phyloP scores from a whole-genome alignment of 1,140 invertebrate genomes.

The Drosophila pseudoananassae region DNA sequence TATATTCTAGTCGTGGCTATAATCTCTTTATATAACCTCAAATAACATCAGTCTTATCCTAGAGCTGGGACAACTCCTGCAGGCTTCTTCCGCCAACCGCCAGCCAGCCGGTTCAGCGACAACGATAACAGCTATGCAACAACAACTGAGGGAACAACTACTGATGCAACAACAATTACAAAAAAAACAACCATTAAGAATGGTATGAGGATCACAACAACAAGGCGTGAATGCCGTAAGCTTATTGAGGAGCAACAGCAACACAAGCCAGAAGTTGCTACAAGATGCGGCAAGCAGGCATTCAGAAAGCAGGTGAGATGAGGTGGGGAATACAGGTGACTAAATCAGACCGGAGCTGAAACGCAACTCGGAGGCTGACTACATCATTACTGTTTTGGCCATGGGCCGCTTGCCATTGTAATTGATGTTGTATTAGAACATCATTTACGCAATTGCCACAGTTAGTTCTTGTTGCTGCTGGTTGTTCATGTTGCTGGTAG shows the following conservation, averaged over 20 bases:
- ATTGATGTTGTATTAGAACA: constrained; percentile 83
- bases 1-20: not conserved
- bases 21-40: not conserved
- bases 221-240: constrained; percentile 80
- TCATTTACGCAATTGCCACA: constrained; percentile 78
- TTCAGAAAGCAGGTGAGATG: not conserved
- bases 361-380: constrained; percentile 68
- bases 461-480: constrained; percentile 39
- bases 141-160: constrained; percentile 6
- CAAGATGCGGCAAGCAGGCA: not conserved
- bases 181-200: constrained; percentile 15
- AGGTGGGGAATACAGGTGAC: not conserved
- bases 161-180: constrained; percentile 65
- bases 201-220: constrained; percentile 43
- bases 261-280: constrained; percentile 18
- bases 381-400: constrained; percentile 71
- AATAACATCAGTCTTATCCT: not conserved
- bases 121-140: constrained; percentile 67
- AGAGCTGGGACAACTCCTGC: constrained; percentile 29
- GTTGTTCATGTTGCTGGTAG: constrained; percentile 24
- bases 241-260: constrained; percentile 36
- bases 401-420: constrained; percentile 80
- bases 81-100: not conserved
- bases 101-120: constrained; percentile 51
- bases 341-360: constrained; percentile 17